Evolutionary conservation across 2,113 vertebrate species (phyloP).

Genomic region (Thermophis baileyi): DNA sequence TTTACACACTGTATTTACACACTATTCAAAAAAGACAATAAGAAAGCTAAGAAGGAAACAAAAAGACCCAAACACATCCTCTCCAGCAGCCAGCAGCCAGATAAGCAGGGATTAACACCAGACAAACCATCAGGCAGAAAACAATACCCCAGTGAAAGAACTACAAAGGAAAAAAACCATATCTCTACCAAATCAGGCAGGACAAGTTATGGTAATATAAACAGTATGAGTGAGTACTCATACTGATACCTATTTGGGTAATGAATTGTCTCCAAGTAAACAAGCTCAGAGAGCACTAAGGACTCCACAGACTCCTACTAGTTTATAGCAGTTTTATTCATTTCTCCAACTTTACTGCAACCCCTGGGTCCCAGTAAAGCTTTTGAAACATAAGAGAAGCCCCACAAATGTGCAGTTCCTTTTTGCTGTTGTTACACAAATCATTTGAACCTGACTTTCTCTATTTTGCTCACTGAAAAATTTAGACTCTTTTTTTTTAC

Average conservation of each 20-base stretch:
- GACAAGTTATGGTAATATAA: background rate
- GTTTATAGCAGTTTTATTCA: background rate
- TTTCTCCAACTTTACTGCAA: background rate
- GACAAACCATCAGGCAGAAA: background rate
- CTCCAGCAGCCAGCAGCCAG: background rate
- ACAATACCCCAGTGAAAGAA: background rate
- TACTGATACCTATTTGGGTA: background rate
- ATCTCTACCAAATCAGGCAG: background rate
- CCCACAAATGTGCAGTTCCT: background rate
- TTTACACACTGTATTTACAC: background rate
- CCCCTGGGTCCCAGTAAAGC: background rate
- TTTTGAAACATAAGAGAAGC: background rate
- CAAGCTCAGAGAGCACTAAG: background rate
- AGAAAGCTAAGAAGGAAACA: background rate
- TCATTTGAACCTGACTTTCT: background rate
- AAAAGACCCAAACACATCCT: background rate
- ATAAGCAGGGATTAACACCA: background rate
- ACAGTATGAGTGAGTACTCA: background rate
- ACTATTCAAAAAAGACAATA: background rate
- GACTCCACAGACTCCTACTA: background rate
- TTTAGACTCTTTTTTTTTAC: background rate
- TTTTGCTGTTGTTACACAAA: background rate
- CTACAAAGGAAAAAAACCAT: background rate
- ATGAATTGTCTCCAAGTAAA: background rate
- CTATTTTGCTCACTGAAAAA: background rate